Percentiles rank a stretch among this genome's conserved stretches.
Conservation (phyloP, 2,113 vertebrate species). For the Capreolus pygargus region DNA sequence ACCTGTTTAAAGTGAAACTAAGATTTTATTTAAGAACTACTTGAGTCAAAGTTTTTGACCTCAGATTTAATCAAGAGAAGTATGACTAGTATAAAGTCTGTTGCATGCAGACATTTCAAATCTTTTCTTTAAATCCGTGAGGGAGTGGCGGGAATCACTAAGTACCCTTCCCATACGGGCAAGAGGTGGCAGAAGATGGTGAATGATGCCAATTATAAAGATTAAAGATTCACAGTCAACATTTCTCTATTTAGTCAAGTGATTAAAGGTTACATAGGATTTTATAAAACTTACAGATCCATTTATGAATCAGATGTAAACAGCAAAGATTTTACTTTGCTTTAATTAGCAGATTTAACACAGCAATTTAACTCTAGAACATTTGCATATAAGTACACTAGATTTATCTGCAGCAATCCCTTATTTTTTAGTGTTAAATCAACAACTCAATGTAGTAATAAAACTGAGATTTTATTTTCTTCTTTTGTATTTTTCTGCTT, state of each 20-base stretch:
- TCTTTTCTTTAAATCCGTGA: background rate
- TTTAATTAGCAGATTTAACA: conserved; percentile 39
- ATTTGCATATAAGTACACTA: background rate
- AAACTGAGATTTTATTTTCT: background rate
- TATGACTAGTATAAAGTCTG: background rate
- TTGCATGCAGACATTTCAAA: background rate
- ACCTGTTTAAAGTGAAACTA: conserved; percentile 28
- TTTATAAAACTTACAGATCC: background rate
- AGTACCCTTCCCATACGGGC: background rate
- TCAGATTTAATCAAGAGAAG: conserved; percentile 30
- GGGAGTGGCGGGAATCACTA: background rate
- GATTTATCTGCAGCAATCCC: background rate
- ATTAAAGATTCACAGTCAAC: background rate
- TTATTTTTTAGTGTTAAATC: background rate
- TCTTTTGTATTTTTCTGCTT: background rate
- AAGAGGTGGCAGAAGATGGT: background rate
- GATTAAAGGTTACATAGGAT: background rate
- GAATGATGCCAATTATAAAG: background rate
- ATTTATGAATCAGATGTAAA: background rate
- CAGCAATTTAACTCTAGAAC: conserved; percentile 39
- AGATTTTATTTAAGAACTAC: conserved; percentile 9
- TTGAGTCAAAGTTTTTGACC: background rate
- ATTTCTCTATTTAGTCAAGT: background rate
- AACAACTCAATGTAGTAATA: conserved; percentile 1
- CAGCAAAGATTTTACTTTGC: background rate